Conservation (phyloP, 2,113 vertebrate species). For the Podarcis cretensis region DNA sequence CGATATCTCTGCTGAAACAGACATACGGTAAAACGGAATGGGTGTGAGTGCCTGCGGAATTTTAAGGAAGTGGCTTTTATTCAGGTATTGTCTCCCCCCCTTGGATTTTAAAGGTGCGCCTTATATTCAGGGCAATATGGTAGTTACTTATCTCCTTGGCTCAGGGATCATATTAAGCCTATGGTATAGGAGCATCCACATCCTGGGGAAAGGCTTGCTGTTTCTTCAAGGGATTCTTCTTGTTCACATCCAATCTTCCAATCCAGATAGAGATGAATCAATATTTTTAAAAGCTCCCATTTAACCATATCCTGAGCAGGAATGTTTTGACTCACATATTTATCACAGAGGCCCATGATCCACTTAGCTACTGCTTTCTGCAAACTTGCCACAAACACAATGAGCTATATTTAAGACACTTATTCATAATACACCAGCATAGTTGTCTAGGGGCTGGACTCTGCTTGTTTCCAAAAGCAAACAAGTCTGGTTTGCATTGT, state of each 20-base stretch:
- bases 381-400: background rate
- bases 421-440: background rate
- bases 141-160: background rate
- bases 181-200: background rate
- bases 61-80: too few species aligned
- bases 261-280: background rate
- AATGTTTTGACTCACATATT: background rate
- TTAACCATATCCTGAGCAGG: background rate
- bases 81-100: too few species aligned
- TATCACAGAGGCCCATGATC: background rate
- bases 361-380: background rate
- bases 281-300: background rate
- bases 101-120: too few species aligned
- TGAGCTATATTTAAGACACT: background rate
- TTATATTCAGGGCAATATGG: too few species aligned
- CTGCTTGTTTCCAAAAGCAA: conserved; percentile 2
- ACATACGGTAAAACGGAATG: too few species aligned
- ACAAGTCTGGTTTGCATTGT: background rate
- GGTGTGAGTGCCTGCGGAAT: too few species aligned
- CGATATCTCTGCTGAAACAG: too few species aligned
- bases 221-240: background rate
- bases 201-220: too few species aligned
- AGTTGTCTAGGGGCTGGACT: background rate
- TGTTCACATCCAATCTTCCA: background rate
- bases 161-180: background rate